Evolutionary conservation across 1,140 invertebrate genomes (phyloP), one percentile per base, ranked within the genome.

Genomic region (Ceratosolen fusciceps): DNA sequence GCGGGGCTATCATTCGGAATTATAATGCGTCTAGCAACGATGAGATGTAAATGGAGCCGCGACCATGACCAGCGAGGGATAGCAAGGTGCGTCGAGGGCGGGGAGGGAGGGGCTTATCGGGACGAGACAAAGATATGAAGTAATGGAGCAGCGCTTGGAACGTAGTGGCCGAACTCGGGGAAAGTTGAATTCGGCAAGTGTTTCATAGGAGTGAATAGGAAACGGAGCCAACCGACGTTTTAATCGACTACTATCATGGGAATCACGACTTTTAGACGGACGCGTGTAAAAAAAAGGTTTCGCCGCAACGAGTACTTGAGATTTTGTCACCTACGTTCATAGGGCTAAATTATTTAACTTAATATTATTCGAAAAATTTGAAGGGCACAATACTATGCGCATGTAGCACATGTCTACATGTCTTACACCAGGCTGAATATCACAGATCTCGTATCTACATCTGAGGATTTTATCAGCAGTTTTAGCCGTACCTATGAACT

Each of bases 41-140:
- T 78, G 76, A 72, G 68, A 78, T 72, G 56, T 65, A 78, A 62
- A 72, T 43, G 68, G 65, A 43, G 39, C 21, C 37, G 12, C 0
- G 1, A 7, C 1, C 39, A 26, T 9, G 16, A 72, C 14, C 12
- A 0, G 26, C 9, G 60, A 31, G 16, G 29, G 60, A 21, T 16
- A 21, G 54, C 5, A 26, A n/a, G n/a, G n/a, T n/a, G n/a, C n/a
- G 58, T 29, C 58, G 58, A 60, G 24, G 56, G 62, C 12, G 39
- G 12, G 2, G 29, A 52, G 16, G 9, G 24, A 47, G 31, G 21
- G 68, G 56, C 47, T 72, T 58, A 58, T 56, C 71, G 52, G 4
- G 5, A 31, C 52, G 19, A 54, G 37, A n/a, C 56, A 26, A 12
- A 62, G 73, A 74, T 74, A 74, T 62, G 39, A 14, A 47, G 19